Conservation (phyloP, 2,888 invertebrate species). For the Pocota personata region DNA sequence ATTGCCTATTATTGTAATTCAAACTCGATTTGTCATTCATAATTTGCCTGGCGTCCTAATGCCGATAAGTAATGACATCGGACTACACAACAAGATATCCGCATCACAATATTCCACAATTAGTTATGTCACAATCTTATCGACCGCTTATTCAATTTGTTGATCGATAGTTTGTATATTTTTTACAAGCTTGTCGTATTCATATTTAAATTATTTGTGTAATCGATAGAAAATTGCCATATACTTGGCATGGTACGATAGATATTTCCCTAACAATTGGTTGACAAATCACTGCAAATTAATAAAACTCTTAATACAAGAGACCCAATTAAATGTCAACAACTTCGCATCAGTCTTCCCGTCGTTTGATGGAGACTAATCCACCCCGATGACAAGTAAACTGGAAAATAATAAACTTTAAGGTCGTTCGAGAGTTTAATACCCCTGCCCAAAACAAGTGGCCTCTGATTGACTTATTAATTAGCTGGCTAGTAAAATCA, state of each 20-base stretch:
- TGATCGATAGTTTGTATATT: too few species aligned
- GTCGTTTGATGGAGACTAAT: background rate
- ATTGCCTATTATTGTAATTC: too few species aligned
- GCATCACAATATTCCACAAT: too few species aligned
- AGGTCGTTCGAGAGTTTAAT: background rate
- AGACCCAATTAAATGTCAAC: conserved; percentile 20
- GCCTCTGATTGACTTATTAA: conserved; percentile 40
- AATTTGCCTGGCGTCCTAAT: too few species aligned
- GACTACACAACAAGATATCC: too few species aligned
- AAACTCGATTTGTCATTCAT: too few species aligned
- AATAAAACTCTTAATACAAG: background rate
- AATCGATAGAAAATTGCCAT: background rate
- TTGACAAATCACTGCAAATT: conserved; percentile 12
- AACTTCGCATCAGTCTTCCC: background rate
- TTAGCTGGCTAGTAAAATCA: background rate
- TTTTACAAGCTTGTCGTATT: background rate
- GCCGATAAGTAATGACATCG: too few species aligned
- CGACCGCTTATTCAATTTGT: too few species aligned
- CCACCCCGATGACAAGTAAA: conserved; percentile 4
- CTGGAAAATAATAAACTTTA: too few species aligned
- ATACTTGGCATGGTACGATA: background rate
- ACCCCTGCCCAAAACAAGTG: background rate
- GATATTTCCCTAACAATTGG: conserved; percentile 2
- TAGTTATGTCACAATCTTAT: background rate
- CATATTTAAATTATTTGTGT: background rate